Percentiles rank a stretch among this genome's conserved stretches.
Conservation (phyloP, 1,140 invertebrate species). For the Aradophagus sp. region DNA sequence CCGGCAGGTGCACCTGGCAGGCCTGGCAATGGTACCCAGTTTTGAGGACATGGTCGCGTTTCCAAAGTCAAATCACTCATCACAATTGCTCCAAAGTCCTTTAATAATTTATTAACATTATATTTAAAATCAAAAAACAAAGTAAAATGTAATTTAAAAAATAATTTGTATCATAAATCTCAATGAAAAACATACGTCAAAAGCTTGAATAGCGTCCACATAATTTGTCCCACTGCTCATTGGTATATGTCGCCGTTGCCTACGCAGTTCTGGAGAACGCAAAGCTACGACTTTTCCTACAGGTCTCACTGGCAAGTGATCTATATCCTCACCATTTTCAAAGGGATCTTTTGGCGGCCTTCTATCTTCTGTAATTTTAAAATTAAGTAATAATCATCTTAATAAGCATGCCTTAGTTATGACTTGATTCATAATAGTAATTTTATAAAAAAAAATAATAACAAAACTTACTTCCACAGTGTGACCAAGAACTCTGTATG, state of each 20-base stretch:
- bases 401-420: too few relatives aligned
- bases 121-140: constrained; percentile 16
- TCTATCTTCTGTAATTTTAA: constrained; percentile 29
- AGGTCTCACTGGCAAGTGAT: constrained; percentile 65
- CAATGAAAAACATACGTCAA: constrained; percentile 63
- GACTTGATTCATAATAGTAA: too few relatives aligned
- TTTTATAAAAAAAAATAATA: neutral
- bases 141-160: neutral
- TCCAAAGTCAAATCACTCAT: constrained; percentile 75
- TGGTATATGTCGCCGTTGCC: constrained; percentile 46
- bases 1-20: constrained; percentile 15
- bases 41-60: constrained; percentile 74
- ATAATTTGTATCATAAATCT: neutral
- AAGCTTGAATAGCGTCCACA: constrained; percentile 73
- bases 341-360: constrained; percentile 34
- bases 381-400: too few relatives aligned
- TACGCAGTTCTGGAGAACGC: constrained; percentile 44
- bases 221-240: constrained; percentile 62
- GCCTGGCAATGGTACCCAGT: constrained; percentile 23
- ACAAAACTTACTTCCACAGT: constrained; percentile 65
- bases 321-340: constrained; percentile 62
- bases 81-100: constrained; percentile 76
- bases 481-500: constrained; percentile 61
- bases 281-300: constrained; percentile 49
- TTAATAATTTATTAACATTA: too few relatives aligned